Base-by-base conservation (phyloP, 2,113 vertebrate species). In the Herpetotheres cachinnans region DNA sequence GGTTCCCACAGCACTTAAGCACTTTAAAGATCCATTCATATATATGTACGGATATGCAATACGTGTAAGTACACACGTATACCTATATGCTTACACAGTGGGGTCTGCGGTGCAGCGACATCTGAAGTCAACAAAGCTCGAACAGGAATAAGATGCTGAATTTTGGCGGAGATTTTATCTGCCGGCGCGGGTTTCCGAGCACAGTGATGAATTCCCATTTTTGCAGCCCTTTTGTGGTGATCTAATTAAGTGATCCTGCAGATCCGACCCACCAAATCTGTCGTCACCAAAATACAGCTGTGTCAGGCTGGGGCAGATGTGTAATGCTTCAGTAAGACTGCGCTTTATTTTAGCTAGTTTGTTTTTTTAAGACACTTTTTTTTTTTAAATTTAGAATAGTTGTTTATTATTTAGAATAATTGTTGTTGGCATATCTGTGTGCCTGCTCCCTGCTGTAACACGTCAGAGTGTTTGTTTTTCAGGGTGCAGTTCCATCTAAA, bases 1-100 rank as follows among this genome's bases (percentile, higher is more conserved):
- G 76, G 2, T 29, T 29, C 86, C 40, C 47, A 5, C 32, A 18
- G 49, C 47, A 5, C 17, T 8, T 6, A 12, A 18, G 21, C 36
- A 3, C 38, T 54, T 49, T 14, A 14, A 25, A 30, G 62, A 10
- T 4, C 71, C 27, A 0, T 24, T 20, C 5, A 0, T 2, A 4
- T 8, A 4, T 8, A 6, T 2, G 25, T 21, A 1, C 6, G 2
- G 22, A 7, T 3, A 9, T 2, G 9, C 4, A 25, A 2, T 11
- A 11, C 8, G 4, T 14, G 15, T 21, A 7, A 15, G 42, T 12
- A 29, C 46, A 11, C 25, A 5, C 9, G 3, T 2, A 4, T 8
- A 11, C 32, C 20, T 7, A 2, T 3, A 1, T 16, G 25, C 66
- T 13, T 9, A 7, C 46, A 2, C 17, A 6, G 2, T 6, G 49